Base-by-base conservation (phyloP, 2,888 invertebrate species). In the Standfussiana lucernea region DNA sequence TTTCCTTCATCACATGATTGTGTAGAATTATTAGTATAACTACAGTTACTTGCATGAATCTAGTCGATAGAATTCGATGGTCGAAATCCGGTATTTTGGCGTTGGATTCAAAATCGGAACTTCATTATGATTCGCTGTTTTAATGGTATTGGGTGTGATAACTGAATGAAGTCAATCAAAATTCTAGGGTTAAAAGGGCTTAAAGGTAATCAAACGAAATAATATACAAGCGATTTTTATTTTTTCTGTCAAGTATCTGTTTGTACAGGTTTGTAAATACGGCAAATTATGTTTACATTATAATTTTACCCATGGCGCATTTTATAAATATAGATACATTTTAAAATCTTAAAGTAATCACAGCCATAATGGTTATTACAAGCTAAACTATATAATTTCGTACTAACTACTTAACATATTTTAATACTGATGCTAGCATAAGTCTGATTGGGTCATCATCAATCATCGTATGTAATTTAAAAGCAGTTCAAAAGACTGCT, bases 341-440 rank as follows among this genome's bases (percentile, higher is more conserved):
- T 53, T 35, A n/a, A 69, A 40, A 64, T 70, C 79, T 81, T 79
- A 88, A 65, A 79, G 37, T 89, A 89, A 85, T 89, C 89, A 89
- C 89, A 89, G 91, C 91, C 91, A 75, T 86, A 73, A 77, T 76
- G 82, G 72, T 73, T 71, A 74, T 75, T 78, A 84, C 47, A 73
- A 82, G 77, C 67, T 83, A 80, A 79, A 75, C 42, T 79, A 83
- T 70, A 37, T 68, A 69, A 32, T 11, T 7, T 32, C 18, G 32
- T 67, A 35, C 32, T n/a, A 67, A 45, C 37, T 73, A 59, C 37
- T 71, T 75, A 72, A 5, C 10, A 67, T 70, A 74, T 1, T 62
- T 56, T 86, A 86, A 87, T 86, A 86, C 86, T 86, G 86, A 85
- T 75, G 21, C 42, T 61, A 69, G 80, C 71, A 62, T 56, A 82